A percentile compares a stretch with the other conserved stretches of the same genome.
phyloP scores from a whole-genome alignment of 2,797 vertebrate species.

The Coranthus polyacanthus region DNA sequence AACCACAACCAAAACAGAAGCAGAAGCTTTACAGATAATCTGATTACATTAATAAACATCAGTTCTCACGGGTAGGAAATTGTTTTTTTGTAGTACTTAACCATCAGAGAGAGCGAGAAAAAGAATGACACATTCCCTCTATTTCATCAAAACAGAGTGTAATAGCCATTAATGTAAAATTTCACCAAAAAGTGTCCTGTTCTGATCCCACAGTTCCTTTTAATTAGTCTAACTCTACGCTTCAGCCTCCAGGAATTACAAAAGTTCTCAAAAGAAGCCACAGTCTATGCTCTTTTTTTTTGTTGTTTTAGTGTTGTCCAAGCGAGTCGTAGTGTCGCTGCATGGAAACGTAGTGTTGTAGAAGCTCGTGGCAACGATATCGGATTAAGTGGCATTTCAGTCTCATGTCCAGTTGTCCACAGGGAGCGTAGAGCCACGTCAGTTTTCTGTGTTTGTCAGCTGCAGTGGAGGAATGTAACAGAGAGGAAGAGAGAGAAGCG shows the following conservation, averaged over 20 bases:
- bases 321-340: constrained; percentile 28
- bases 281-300: constrained; percentile 21
- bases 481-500: constrained; percentile 36
- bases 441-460: constrained; percentile 45
- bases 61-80: constrained; percentile 42
- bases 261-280: constrained; percentile 48
- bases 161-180: constrained; percentile 51
- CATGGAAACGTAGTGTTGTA: constrained; percentile 38
- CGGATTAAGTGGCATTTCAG: constrained; percentile 46
- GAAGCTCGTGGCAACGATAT: constrained; percentile 7
- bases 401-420: constrained; percentile 50
- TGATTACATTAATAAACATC: constrained; percentile 44
- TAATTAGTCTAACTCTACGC: constrained; percentile 24
- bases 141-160: constrained; percentile 50
- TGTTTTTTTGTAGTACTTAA: constrained; percentile 33
- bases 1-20: constrained; percentile 62
- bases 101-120: constrained; percentile 15
- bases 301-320: constrained; percentile 47
- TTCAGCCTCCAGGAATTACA: constrained; percentile 32
- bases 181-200: constrained; percentile 49
- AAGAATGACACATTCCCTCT: constrained; percentile 34
- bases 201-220: constrained; percentile 43
- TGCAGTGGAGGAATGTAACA: constrained; percentile 73
- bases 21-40: constrained; percentile 59
- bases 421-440: constrained; percentile 58